Evolutionary conservation across 2,888 invertebrate species (phyloP).

Genomic region (Scaptomyza cyrtandrae): DNA sequence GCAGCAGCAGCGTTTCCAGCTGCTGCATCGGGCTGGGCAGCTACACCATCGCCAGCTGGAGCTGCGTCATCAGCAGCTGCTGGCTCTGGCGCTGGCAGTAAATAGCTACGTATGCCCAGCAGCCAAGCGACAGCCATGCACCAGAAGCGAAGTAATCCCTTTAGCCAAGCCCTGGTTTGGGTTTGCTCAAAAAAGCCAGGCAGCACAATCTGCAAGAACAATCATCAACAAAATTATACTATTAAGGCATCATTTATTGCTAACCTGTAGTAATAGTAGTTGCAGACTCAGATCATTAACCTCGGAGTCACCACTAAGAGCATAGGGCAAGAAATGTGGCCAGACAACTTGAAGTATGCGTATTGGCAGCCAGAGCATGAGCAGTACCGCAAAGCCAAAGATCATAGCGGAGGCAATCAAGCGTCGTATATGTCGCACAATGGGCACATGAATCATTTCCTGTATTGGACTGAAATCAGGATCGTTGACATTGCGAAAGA

Average conservation of each 20-base stretch:
- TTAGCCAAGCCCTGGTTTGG: conserved; percentile 97
- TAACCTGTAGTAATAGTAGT: conserved; percentile 92
- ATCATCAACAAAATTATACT: background rate
- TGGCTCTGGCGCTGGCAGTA: conserved; percentile 85
- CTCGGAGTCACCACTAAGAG: conserved; percentile 94
- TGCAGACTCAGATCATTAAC: conserved; percentile 98
- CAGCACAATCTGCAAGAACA: conserved; percentile 89
- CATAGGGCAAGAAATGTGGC: conserved; percentile 97
- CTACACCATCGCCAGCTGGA: conserved; percentile 13
- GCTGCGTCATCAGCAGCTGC: conserved; percentile 33
- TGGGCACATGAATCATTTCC: conserved; percentile 99
- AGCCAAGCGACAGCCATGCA: conserved; percentile 93
- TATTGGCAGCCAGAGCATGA: conserved; percentile 98
- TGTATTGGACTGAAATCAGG: conserved; percentile 99
- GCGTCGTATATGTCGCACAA: conserved; percentile 94
- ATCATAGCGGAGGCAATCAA: conserved; percentile 96
- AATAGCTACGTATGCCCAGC: conserved; percentile 94
- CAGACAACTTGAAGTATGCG: conserved; percentile 91
- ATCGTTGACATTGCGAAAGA: conserved; percentile 98
- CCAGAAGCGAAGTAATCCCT: conserved; percentile 94
- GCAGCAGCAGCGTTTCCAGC: conserved; percentile 8
- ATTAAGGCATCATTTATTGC: conserved; percentile 21
- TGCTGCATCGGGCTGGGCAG: conserved; percentile 48
- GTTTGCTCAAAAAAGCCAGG: conserved; percentile 98
- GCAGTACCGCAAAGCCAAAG: conserved; percentile 97